Conservation (phyloP, 2,797 vertebrate species). For the Hydrocynus forskahlii region DNA sequence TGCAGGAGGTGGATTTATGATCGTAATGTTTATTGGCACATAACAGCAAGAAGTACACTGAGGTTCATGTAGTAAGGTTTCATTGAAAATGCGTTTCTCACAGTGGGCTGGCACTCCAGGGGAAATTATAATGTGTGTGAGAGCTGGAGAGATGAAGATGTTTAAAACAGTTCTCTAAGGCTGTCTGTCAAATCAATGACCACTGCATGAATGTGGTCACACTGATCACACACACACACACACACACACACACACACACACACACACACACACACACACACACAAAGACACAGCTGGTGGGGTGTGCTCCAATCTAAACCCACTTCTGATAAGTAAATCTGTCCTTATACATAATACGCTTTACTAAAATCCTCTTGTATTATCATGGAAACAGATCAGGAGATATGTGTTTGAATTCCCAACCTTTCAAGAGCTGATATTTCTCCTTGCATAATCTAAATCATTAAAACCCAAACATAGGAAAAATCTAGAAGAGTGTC, state of each 20-base stretch:
- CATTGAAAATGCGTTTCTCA: slow-evolving; percentile 6
- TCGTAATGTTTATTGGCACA: slow-evolving; percentile 6
- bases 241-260: slow-evolving; percentile 5
- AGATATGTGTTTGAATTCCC: neutral
- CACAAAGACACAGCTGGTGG: neutral
- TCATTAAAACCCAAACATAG: too few relatives aligned
- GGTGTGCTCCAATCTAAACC: neutral
- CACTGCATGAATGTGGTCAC: neutral
- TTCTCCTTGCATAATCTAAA: too few relatives aligned
- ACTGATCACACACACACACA: neutral
- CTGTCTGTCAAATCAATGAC: neutral
- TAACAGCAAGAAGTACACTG: neutral
- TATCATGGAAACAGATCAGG: neutral
- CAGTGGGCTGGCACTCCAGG: neutral
- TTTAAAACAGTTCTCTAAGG: slow-evolving; percentile 6
- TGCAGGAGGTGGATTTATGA: neutral
- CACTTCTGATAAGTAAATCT: neutral
- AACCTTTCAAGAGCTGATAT: neutral
- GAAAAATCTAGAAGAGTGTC: too few relatives aligned
- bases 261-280: slow-evolving; percentile 12
- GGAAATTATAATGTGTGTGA: neutral
- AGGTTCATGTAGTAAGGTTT: neutral
- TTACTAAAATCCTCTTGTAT: neutral
- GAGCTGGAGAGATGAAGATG: neutral
- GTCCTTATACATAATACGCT: neutral